phyloP scores from a whole-genome alignment of 2,113 vertebrate genomes.

The Myiopsitta monachus region DNA sequence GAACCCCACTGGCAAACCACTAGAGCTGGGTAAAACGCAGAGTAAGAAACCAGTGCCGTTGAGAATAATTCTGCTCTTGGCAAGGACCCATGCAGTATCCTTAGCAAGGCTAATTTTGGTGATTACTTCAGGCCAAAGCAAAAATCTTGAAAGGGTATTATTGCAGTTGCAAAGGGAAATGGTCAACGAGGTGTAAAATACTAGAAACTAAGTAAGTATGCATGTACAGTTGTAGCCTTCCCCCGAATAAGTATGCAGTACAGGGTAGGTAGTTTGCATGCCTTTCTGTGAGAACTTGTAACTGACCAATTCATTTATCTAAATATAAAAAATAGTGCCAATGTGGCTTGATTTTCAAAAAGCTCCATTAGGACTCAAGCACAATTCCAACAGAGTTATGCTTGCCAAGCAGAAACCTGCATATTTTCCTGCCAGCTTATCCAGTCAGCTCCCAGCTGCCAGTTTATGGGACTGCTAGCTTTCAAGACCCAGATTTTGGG shows the following conservation, averaged over 20 bases:
- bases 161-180: neutral
- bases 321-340: neutral
- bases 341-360: constrained; percentile 1
- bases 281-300: neutral
- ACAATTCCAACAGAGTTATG: neutral
- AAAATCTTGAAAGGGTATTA: neutral
- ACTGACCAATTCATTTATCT: neutral
- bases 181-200: neutral
- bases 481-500: neutral
- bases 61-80: neutral
- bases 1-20: neutral
- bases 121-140: neutral
- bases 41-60: neutral
- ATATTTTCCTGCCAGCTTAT: neutral
- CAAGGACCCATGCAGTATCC: neutral
- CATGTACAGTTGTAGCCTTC: neutral
- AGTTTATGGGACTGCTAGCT: neutral
- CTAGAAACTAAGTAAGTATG: neutral
- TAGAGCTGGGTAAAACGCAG: neutral
- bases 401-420: constrained; percentile 23
- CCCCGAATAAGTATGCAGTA: neutral
- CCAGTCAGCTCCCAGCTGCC: neutral
- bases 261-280: neutral
- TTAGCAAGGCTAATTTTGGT: neutral
- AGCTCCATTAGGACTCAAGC: neutral